Conservation (phyloP, 1,140 invertebrate species). For the Leptinotarsa defecta region DNA sequence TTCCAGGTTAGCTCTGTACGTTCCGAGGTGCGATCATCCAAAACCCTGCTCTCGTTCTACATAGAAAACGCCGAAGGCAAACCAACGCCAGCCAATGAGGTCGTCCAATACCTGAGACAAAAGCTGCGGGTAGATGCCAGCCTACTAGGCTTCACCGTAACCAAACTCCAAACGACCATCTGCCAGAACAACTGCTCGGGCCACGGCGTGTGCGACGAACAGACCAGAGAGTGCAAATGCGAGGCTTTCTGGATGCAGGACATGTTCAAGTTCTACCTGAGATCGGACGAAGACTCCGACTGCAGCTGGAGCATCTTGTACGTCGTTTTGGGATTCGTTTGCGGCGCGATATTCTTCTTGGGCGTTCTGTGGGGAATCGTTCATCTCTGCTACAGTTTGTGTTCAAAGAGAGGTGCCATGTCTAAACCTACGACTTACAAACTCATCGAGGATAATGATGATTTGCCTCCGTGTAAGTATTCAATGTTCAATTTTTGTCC, state of each 20-base stretch:
- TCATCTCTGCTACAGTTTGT: constrained; percentile 68
- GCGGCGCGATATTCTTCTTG: constrained; percentile 66
- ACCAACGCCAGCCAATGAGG: constrained; percentile 49
- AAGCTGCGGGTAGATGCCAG: constrained; percentile 72
- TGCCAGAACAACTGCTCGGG: constrained; percentile 94
- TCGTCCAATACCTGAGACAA: constrained; percentile 61
- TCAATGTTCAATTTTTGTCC: constrained; percentile 16
- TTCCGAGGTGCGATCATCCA: constrained; percentile 58
- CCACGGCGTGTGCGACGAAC: constrained; percentile 86
- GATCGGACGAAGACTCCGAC: constrained; percentile 68
- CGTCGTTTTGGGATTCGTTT: constrained; percentile 76
- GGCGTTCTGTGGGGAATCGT: constrained; percentile 72
- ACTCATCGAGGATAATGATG: constrained; percentile 65
- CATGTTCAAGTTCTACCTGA: constrained; percentile 65
- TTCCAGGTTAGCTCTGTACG: constrained; percentile 50
- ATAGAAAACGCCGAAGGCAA: constrained; percentile 54
- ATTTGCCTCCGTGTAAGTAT: constrained; percentile 60
- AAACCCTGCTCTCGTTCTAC: constrained; percentile 67
- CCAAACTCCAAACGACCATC: constrained; percentile 76
- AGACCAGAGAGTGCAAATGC: constrained; percentile 83
- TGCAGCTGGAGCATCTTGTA: constrained; percentile 91
- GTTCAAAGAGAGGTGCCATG: constrained; percentile 56
- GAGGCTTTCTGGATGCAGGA: constrained; percentile 93
- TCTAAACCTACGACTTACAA: constrained; percentile 65
- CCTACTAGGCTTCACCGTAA: constrained; percentile 75